phyloP scores from a whole-genome alignment of 1,140 invertebrate genomes.

The Agraylea sexmaculata region DNA sequence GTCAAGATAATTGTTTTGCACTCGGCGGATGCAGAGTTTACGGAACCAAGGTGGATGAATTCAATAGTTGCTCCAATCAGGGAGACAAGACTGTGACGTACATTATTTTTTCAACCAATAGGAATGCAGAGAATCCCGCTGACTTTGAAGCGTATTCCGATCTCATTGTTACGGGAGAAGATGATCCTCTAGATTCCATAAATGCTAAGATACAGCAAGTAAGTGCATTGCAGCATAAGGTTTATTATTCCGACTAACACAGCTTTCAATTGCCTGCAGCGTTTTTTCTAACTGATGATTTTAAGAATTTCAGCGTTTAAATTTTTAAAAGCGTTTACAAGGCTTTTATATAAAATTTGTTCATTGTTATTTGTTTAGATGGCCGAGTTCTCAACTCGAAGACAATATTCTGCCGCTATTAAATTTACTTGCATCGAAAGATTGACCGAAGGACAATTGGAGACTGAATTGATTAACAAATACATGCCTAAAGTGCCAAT shows the following conservation, averaged over 20 bases:
- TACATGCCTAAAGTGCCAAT: slow-evolving; percentile 31
- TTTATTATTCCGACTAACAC: too few relatives aligned
- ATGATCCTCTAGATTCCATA: too few relatives aligned
- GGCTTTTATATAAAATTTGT: background rate
- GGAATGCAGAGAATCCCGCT: slow-evolving; percentile 20
- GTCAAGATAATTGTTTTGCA: slow-evolving; percentile 27
- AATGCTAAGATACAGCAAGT: too few relatives aligned
- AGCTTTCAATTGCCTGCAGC: too few relatives aligned
- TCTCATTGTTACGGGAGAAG: slow-evolving; percentile 24
- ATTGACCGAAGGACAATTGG: slow-evolving; percentile 27
- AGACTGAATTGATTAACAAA: slow-evolving; percentile 28
- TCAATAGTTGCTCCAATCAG: slow-evolving; percentile 21
- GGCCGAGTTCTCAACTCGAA: slow-evolving; percentile 28
- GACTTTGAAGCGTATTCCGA: slow-evolving; percentile 34
- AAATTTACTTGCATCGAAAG: slow-evolving; percentile 37
- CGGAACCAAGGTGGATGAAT: slow-evolving; percentile 23
- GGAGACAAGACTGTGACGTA: slow-evolving; percentile 31
- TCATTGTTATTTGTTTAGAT: slow-evolving; percentile 29
- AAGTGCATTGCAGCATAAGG: too few relatives aligned
- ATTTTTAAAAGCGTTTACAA: too few relatives aligned
- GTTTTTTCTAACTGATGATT: too few relatives aligned
- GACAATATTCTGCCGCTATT: slow-evolving; percentile 29
- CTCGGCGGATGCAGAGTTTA: slow-evolving; percentile 34
- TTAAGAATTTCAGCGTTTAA: too few relatives aligned
- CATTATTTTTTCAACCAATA: slow-evolving; percentile 30